These are phyloP conservation scores for Ashinkailepas kermadecensis DNA, from an alignment of 2,888 invertebrate species.

Conservation along the genomic window DNA sequence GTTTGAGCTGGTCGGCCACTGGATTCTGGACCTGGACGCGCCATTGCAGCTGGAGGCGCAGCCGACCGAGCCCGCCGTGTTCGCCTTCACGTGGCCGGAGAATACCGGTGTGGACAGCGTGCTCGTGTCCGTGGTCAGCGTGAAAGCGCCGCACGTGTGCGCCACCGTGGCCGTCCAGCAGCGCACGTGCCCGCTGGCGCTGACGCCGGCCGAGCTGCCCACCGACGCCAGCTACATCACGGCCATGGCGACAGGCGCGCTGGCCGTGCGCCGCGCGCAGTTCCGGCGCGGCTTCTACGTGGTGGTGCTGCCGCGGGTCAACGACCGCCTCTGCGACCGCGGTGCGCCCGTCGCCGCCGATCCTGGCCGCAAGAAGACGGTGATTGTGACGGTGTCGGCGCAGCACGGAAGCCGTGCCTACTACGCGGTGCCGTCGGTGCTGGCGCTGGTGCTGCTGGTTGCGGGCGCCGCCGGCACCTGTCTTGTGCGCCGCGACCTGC, in stretches of 20 bases:
- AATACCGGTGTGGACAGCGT: neutral
- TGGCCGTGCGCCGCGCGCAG: neutral
- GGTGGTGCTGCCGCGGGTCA: conserved; percentile 23
- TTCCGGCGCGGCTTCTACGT: conserved; percentile 25
- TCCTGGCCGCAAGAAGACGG: conserved; percentile 62
- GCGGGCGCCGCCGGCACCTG: conserved; percentile 69
- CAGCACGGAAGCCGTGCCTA: conserved; percentile 61
- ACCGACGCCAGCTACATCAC: neutral
- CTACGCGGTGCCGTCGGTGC: conserved; percentile 79
- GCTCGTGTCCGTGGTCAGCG: neutral
- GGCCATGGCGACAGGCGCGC: neutral
- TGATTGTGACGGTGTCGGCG: conserved; percentile 77
- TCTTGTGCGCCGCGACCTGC: conserved; percentile 60
- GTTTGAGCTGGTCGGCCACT: conserved; percentile 4
- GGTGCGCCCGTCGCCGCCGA: neutral
- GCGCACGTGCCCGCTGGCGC: conserved; percentile 23
- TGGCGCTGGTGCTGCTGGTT: conserved; percentile 87
- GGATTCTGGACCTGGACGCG: neutral
- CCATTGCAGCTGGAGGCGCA: conserved; percentile 4
- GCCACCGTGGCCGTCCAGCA: conserved; percentile 13
- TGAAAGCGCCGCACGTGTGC: neutral
- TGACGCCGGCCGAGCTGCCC: neutral
- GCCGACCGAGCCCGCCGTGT: conserved; percentile 21
- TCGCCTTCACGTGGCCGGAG: conserved; percentile 22
- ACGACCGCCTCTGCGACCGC: conserved; percentile 32